phyloP scores from a whole-genome alignment of 2,797 vertebrate species.

The Leuciscus waleckii region DNA sequence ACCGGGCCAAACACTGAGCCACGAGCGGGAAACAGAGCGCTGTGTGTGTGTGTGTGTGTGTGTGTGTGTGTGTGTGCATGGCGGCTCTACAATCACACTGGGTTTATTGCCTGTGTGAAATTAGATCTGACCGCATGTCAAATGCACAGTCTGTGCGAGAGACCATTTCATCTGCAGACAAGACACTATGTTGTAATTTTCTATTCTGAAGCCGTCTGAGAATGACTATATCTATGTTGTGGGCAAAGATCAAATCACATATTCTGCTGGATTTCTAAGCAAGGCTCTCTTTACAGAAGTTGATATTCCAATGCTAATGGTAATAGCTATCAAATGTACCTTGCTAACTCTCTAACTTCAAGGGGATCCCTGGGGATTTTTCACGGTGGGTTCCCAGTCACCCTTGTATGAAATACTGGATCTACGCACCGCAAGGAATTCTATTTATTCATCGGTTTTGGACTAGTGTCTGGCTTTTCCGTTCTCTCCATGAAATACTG shows the following conservation, averaged over 20 bases:
- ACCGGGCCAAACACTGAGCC: slow-evolving; percentile 10
- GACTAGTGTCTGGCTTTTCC: no score
- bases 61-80: not conserved
- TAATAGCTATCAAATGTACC: not conserved
- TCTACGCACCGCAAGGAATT: no score
- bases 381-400: not conserved
- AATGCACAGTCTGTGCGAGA: slow-evolving; percentile 14
- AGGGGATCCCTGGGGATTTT: not conserved
- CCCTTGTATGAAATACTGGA: not conserved
- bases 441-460: no score
- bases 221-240: not conserved
- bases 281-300: not conserved
- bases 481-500: not conserved
- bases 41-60: no score
- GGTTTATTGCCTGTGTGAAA: slow-evolving; percentile 50
- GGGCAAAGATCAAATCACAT: not conserved
- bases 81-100: slow-evolving; percentile 24
- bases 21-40: not conserved
- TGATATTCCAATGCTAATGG: not conserved
- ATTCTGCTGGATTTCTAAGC: slow-evolving; percentile 2
- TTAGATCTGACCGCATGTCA: slow-evolving; percentile 50
- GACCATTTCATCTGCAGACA: slow-evolving; percentile 26
- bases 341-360: not conserved
- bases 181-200: slow-evolving; percentile 21
- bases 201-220: slow-evolving; percentile 4